These are phyloP conservation scores for Callionymus lyra DNA, from an alignment of 2,113 vertebrate species.

Conservation along the genomic window DNA sequence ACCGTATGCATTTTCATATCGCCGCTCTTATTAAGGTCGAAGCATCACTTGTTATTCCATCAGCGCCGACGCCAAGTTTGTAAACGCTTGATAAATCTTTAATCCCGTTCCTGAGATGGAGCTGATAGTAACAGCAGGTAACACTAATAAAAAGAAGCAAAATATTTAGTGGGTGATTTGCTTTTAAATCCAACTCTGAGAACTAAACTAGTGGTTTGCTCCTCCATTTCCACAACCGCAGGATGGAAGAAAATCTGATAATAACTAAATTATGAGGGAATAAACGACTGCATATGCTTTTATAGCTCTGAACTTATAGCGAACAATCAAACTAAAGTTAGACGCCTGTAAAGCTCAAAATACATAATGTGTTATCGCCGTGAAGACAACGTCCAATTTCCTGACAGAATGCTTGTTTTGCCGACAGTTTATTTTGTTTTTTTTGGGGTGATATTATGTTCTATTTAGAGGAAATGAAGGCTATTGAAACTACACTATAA, in stretches of 20 bases:
- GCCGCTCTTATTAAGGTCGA: conserved; percentile 35
- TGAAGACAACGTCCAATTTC: too few relatives aligned
- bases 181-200: conserved; percentile 38
- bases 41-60: conserved; percentile 31
- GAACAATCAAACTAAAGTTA: conserved; percentile 46
- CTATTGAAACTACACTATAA: too few relatives aligned
- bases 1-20: conserved; percentile 9
- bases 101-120: conserved; percentile 43
- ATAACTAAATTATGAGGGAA: conserved; percentile 51
- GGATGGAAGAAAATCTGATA: conserved; percentile 45
- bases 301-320: conserved; percentile 47
- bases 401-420: too few relatives aligned
- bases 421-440: too few relatives aligned
- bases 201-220: conserved; percentile 21
- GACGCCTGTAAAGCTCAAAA: conserved; percentile 47
- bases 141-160: conserved; percentile 15
- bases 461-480: too few relatives aligned
- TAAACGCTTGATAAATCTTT: conserved; percentile 53
- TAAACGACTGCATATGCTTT: conserved; percentile 52
- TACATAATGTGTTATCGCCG: too few relatives aligned
- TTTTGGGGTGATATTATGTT: too few relatives aligned
- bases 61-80: conserved; percentile 29
- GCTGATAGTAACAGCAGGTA: conserved; percentile 21
- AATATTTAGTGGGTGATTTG: conserved; percentile 28
- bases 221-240: conserved; percentile 11